Percentiles rank a stretch among this genome's conserved stretches.
phyloP scores from a whole-genome alignment of 2,888 invertebrate genomes.

The Cryptocephalus moraei region DNA sequence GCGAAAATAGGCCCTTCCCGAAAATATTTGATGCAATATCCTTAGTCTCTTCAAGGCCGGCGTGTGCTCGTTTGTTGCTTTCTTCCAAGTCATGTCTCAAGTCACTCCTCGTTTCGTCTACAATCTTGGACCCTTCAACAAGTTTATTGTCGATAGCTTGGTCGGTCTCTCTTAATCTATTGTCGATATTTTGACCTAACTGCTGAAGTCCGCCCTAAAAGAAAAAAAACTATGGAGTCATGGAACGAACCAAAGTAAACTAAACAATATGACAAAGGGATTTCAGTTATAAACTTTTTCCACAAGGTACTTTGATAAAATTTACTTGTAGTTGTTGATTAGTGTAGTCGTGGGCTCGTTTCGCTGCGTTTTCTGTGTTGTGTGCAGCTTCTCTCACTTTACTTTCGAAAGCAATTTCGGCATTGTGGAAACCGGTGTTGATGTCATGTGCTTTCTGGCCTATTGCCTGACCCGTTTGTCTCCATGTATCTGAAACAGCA shows the following conservation, averaged over 20 bases:
- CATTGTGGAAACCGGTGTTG: conserved; percentile 18
- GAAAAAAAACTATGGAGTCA: conserved; percentile 1
- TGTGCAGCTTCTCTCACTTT: conserved; percentile 16
- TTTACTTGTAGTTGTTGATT: conserved; percentile 7
- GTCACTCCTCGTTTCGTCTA: conserved; percentile 11
- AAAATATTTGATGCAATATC: conserved; percentile 18
- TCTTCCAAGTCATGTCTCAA: conserved; percentile 16
- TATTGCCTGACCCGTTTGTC: neutral
- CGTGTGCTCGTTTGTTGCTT: conserved; percentile 20
- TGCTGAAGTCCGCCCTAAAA: conserved; percentile 8
- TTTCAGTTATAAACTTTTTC: too few species aligned
- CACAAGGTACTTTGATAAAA: too few species aligned
- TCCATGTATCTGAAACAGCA: conserved; percentile 9
- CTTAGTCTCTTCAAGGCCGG: conserved; percentile 20
- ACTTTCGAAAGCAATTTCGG: conserved; percentile 17
- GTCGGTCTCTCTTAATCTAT: conserved; percentile 15
- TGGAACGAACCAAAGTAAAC: too few species aligned
- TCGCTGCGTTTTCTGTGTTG: conserved; percentile 6
- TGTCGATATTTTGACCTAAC: conserved; percentile 13
- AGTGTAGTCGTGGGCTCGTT: conserved; percentile 7
- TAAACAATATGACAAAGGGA: too few species aligned
- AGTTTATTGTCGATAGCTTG: conserved; percentile 14
- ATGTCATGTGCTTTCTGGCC: conserved; percentile 15
- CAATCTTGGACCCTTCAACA: conserved; percentile 8
- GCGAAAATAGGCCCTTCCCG: conserved; percentile 16